phyloP scores from a whole-genome alignment of 2,113 vertebrate species.

The Caracal caracal region DNA sequence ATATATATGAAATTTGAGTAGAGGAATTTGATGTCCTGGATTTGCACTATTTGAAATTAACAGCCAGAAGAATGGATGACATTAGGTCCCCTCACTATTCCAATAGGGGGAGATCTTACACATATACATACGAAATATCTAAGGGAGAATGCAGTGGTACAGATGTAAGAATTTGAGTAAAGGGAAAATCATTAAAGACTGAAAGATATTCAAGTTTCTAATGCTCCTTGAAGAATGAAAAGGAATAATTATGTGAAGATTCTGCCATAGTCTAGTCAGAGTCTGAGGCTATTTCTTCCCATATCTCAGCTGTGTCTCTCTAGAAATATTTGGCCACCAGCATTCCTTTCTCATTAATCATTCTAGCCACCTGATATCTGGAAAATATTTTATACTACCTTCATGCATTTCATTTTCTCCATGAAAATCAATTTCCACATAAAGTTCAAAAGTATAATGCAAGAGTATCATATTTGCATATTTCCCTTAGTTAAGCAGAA shows the following conservation, averaged over 20 bases:
- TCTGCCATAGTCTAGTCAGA: background rate
- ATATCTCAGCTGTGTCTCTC: background rate
- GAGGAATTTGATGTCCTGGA: background rate
- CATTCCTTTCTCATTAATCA: conserved; percentile 32
- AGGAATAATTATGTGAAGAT: background rate
- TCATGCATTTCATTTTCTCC: conserved; percentile 36
- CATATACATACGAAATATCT: background rate
- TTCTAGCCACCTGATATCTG: background rate
- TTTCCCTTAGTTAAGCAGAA: conserved; percentile 32
- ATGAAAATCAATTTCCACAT: conserved; percentile 24
- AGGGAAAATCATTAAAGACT: background rate
- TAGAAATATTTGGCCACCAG: background rate
- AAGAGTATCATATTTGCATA: conserved; percentile 17
- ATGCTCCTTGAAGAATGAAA: background rate
- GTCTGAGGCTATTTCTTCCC: background rate
- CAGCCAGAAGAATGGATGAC: background rate
- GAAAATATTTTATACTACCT: conserved; percentile 21
- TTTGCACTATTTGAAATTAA: background rate
- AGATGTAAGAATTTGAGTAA: background rate
- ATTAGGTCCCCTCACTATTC: background rate
- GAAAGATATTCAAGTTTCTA: background rate
- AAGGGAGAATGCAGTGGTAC: background rate
- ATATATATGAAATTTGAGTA: background rate
- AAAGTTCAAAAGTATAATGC: conserved; percentile 1
- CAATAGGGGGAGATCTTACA: background rate